phyloP scores from a whole-genome alignment of 2,113 vertebrate genomes.

The Coracopsis vasa region DNA sequence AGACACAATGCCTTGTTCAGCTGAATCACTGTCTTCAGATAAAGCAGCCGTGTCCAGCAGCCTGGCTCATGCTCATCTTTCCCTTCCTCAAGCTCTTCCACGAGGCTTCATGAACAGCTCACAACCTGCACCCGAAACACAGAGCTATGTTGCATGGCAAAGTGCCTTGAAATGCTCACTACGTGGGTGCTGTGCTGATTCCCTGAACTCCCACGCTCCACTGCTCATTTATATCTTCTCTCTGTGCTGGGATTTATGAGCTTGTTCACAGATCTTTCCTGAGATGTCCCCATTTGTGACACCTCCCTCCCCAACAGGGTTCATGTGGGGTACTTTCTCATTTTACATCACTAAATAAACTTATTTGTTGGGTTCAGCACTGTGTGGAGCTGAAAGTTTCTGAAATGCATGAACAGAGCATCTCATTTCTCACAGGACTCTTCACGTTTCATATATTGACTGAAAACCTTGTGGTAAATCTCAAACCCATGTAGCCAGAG shows the following conservation, averaged over 20 bases:
- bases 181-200: not conserved
- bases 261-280: conserved; percentile 8
- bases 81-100: not conserved
- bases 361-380: not conserved
- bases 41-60: not conserved
- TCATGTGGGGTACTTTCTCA: not conserved
- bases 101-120: not conserved
- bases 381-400: not conserved
- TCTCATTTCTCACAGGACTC: not conserved
- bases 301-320: not conserved
- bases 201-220: not conserved
- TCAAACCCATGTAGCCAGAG: not conserved
- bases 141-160: not conserved
- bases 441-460: not conserved
- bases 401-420: not conserved
- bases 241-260: not conserved
- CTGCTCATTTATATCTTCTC: conserved; percentile 46
- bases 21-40: not conserved
- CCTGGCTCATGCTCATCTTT: not conserved
- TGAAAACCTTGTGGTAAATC: not conserved
- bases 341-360: not conserved
- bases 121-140: not conserved
- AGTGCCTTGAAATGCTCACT: not conserved
- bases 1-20: not conserved
- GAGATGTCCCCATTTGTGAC: not conserved